These are phyloP conservation scores for Stegana nigrithorax DNA, from an alignment of 2,888 invertebrate species.

Conservation along the genomic window DNA sequence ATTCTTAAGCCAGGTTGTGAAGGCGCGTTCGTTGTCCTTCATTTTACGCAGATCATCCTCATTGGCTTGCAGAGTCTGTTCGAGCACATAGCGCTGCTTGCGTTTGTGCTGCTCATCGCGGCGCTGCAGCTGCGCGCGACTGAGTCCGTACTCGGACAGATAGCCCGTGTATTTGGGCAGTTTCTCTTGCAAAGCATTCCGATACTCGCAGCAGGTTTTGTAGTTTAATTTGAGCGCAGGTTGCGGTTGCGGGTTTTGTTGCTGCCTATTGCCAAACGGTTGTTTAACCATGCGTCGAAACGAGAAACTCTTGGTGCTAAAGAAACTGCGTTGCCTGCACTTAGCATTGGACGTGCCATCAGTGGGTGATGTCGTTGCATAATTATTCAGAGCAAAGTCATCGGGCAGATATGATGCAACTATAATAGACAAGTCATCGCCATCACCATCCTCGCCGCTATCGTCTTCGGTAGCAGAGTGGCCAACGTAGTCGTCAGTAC, in stretches of 20 bases:
- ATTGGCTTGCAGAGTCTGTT: constrained; percentile 64
- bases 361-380: constrained; percentile 11
- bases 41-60: constrained; percentile 69
- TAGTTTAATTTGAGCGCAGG: constrained; percentile 63
- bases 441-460: constrained; percentile 45
- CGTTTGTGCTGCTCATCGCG: constrained; percentile 65
- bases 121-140: constrained; percentile 68
- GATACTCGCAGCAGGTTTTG: constrained; percentile 68
- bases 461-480: constrained; percentile 29
- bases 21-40: constrained; percentile 71
- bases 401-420: constrained; percentile 64
- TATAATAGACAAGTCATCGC: constrained; percentile 65
- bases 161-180: constrained; percentile 71
- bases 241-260: constrained; percentile 24
- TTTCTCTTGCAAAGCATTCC: constrained; percentile 63
- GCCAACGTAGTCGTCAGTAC: neutral
- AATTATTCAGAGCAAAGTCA: constrained; percentile 45
- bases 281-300: constrained; percentile 46
- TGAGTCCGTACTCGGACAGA: constrained; percentile 71
- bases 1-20: constrained; percentile 71
- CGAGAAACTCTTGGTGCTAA: constrained; percentile 56
- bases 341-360: constrained; percentile 18
- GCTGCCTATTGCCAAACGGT: neutral
- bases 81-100: constrained; percentile 50
- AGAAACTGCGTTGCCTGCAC: constrained; percentile 28